phyloP scores from a whole-genome alignment of 2,113 vertebrate species.

The Condylura cristata region DNA sequence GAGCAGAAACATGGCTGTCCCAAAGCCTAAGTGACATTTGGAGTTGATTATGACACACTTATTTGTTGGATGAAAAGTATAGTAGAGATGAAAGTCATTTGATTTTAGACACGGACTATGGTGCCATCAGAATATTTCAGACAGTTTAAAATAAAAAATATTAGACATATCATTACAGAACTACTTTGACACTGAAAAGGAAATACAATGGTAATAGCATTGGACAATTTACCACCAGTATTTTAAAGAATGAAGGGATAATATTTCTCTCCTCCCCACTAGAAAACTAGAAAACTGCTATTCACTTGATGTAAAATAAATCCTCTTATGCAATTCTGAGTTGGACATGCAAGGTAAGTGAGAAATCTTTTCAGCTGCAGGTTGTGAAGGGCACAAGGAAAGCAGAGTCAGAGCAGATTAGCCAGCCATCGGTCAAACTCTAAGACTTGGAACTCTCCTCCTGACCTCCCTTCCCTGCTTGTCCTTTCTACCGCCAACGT shows the following conservation, averaged over 20 bases:
- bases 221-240: neutral
- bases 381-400: neutral
- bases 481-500: neutral
- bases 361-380: neutral
- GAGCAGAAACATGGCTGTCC: neutral
- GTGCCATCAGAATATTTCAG: neutral
- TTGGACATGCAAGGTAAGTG: neutral
- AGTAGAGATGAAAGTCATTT: constrained; percentile 18
- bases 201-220: neutral
- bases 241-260: neutral
- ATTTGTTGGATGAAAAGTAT: neutral
- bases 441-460: neutral
- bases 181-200: neutral
- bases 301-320: neutral
- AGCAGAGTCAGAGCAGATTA: neutral
- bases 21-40: neutral
- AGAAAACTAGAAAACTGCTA: neutral
- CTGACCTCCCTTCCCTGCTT: neutral
- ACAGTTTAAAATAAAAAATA: neutral
- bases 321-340: neutral
- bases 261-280: neutral
- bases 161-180: neutral
- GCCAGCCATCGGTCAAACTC: neutral
- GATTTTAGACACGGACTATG: neutral
- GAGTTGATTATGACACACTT: neutral